Evolutionary conservation across 2,888 invertebrate species (phyloP), one percentile per base, ranked within the genome.

Genomic region (Drosophila macrothrix): DNA sequence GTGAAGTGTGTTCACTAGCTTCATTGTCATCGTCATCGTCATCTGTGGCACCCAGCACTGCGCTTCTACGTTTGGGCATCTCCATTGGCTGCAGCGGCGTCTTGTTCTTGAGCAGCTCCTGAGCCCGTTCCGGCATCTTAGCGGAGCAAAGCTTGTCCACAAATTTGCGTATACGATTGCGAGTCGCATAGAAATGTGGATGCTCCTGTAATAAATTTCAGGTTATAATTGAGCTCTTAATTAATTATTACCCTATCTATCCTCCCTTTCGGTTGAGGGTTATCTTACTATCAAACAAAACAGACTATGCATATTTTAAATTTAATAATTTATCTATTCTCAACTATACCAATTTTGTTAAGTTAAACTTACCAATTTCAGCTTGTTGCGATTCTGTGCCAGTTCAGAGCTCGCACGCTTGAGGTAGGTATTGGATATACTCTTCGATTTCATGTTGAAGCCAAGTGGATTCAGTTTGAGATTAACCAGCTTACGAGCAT

Each of bases 141-240:
- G 77, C 67, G 1, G 89, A 88, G 66, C 91, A 90, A 0, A 92
- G 78, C 28, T 91, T 92, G 5, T 92, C 91, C 6, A 93, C 88
- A 54, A 91, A 84, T 58, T 88, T 90, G 6, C 89, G 90, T 22
- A 93, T 87, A 63, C 88, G 90, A 72, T 90, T 92, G 35, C 93
- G 90, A 4, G 91, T 92, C 4, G 84, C 85, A 71, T 90, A 88
- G 71, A 91, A 93, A 14, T 90, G 70, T 0, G 91, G 87, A 74
- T 89, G 70, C 64, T 90, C 86, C 91, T 92, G 49, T 1, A 55
- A 35, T 2, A 10, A 22, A 49, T 41, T 25, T 2, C 4, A 22
- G 19, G 6, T 55, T n/a, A 25, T 28, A 35, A 19, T 28, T 25
- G 22, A 46, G 22, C 14, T 16, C 22, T 7, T 4, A 14, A 46